Percentiles rank a stretch among this genome's conserved stretches.
Evolutionary conservation across 2,797 vertebrate species (phyloP).

Genomic region (Hyperoplus lanceolatus): DNA sequence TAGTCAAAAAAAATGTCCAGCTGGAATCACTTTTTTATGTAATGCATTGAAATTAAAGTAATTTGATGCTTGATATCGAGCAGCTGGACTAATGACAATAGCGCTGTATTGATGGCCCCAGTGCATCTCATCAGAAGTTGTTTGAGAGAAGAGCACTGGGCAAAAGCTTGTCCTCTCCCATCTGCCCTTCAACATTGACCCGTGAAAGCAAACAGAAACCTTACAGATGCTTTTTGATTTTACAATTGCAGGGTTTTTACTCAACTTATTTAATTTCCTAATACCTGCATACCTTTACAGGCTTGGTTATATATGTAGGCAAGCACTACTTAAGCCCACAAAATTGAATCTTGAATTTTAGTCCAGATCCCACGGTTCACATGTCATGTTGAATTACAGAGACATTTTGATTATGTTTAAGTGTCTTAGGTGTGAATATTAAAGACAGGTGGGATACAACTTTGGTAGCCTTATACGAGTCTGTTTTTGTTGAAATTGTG

Average conservation of each 20-base stretch:
- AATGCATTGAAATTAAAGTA: constrained; percentile 34
- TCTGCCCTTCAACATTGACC: neutral
- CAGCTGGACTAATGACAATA: constrained; percentile 22
- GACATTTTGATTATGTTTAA: neutral
- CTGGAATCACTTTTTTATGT: constrained; percentile 31
- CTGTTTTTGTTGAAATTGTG: neutral
- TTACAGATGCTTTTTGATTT: too few species aligned
- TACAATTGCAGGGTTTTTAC: too few species aligned
- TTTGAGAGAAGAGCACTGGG: neutral
- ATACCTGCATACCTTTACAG: neutral
- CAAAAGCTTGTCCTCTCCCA: neutral
- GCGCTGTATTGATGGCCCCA: constrained; percentile 18
- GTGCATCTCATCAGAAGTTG: constrained; percentile 10
- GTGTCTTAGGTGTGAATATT: neutral
- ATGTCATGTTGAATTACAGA: constrained; percentile 15
- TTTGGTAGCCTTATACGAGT: neutral
- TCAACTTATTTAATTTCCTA: neutral
- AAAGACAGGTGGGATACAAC: neutral
- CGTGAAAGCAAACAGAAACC: too few species aligned
- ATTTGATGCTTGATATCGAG: constrained; percentile 37
- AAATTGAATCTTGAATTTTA: neutral
- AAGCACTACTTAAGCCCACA: neutral
- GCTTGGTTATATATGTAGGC: neutral
- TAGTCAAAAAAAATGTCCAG: constrained; percentile 23
- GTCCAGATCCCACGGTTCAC: neutral